These are phyloP conservation scores for Dipodomys merriami DNA, from an alignment of 2,113 vertebrate species.

Conservation along the genomic window DNA sequence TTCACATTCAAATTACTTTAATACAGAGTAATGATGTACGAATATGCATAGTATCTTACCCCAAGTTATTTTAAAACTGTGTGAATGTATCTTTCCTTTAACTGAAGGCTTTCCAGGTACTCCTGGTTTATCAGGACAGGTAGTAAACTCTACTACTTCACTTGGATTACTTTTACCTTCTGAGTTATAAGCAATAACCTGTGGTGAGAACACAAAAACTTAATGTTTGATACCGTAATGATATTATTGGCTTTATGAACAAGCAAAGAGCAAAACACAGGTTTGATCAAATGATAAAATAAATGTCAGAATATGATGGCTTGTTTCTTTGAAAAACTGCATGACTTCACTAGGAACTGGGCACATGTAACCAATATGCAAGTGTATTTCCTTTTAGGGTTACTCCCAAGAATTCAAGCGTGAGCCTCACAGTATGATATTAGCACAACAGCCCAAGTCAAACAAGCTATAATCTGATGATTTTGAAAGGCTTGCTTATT, in stretches of 20 bases:
- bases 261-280: not conserved
- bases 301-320: not conserved
- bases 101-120: conserved; percentile 91
- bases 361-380: not conserved
- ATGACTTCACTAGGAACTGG: not conserved
- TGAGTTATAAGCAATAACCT: conserved; percentile 97
- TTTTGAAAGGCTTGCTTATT: conserved; percentile 29
- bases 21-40: conserved; percentile 47
- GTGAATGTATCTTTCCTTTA: conserved; percentile 94
- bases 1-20: conserved; percentile 58
- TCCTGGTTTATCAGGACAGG: conserved; percentile 93
- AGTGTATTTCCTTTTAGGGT: not conserved
- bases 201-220: conserved; percentile 67
- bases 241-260: not conserved
- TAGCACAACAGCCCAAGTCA: not conserved
- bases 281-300: conserved; percentile 17
- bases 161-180: conserved; percentile 98
- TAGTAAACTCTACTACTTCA: conserved; percentile 92
- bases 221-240: conserved; percentile 5
- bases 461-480: conserved; percentile 49
- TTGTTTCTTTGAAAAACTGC: conserved; percentile 18
- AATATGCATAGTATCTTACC: conserved; percentile 86
- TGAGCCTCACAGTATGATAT: conserved; percentile 36
- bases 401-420: not conserved
- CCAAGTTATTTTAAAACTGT: conserved; percentile 94